phyloP scores from a whole-genome alignment of 2,888 invertebrate genomes.

The Amblyjoppa fuscipennis region DNA sequence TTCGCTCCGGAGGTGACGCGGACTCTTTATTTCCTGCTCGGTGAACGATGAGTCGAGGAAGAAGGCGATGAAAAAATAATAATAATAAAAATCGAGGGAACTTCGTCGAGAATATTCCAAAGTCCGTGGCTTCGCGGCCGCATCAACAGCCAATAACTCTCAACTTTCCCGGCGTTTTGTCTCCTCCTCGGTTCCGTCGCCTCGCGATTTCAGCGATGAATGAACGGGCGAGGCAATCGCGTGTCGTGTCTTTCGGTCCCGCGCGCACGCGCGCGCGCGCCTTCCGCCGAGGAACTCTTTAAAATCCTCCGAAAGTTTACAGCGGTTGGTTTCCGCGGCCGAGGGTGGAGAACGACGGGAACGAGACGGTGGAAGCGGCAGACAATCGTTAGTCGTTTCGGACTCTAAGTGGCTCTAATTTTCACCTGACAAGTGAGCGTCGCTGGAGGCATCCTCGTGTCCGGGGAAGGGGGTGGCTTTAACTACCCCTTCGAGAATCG shows the following conservation, averaged over 20 bases:
- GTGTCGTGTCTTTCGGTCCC: slow-evolving; percentile 54
- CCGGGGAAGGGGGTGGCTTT: slow-evolving; percentile 2
- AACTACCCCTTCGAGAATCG: slow-evolving; percentile 45
- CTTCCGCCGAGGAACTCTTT: slow-evolving; percentile 35
- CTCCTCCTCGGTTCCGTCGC: neutral
- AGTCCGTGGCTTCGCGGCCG: neutral
- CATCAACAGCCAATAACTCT: slow-evolving; percentile 5
- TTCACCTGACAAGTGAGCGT: slow-evolving; percentile 58
- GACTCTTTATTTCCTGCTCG: slow-evolving; percentile 21
- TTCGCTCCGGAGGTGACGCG: neutral
- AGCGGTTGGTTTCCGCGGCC: neutral
- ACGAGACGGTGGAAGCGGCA: slow-evolving; percentile 7
- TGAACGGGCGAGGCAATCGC: slow-evolving; percentile 21
- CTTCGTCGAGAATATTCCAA: neutral
- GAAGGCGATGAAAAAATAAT: neutral
- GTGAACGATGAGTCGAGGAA: neutral
- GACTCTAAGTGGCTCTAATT: slow-evolving; percentile 59
- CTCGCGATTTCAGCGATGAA: slow-evolving; percentile 28
- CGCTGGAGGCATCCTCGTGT: slow-evolving; percentile 16
- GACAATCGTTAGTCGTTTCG: slow-evolving; percentile 52
- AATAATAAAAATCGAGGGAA: neutral
- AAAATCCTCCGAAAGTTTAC: slow-evolving; percentile 52
- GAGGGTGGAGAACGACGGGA: neutral
- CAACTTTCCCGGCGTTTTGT: neutral
- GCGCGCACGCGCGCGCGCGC: neutral